Base-by-base conservation (phyloP, 2,888 invertebrate species). In the Temnothorax ravouxi region DNA sequence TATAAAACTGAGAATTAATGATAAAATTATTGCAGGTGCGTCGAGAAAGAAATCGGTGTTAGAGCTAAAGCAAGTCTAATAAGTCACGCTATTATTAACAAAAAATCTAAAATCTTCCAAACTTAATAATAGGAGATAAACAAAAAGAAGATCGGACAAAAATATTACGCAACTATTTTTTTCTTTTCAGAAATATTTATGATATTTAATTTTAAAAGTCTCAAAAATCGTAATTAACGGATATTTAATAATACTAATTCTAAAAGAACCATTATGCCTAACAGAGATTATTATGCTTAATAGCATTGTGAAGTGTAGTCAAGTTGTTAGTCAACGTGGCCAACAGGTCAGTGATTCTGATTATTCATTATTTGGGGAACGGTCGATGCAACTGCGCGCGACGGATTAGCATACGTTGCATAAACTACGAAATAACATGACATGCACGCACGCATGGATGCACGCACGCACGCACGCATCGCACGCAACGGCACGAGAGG, bases 371-470 rank as follows among this genome's bases (percentile, higher is more conserved):
- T 91, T 91, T 90, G 52, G 87, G 83, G 72, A 89, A 89, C 75
- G 84, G 86, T 79, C 88, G 86, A 82, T 69, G 85, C 84, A 84
- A 56, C 84, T 76, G 52, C 84, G 80, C 62, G 69, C 62, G 67
- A 74, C 67, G 82, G 79, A 89, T 92, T 92, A 91, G 86, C 92
- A 91, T 90, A 92, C 88, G 91, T 91, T 91, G 93, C 93, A 92
- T 93, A 91, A 91, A 91, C 88, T 88, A 90, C 88, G 89, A 90
- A 91, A 91, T 92, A 91, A 92, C 91, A 90, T 88, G 91, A 85
- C 86, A 84, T 64, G 69, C 62, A 85, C 47, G 81, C 72, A 52
- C 34, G 67, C 67, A 61, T 66, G 9, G 8, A 52, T n/a, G 81
- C 64, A 75, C 59, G 59, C 54, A 83, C 76, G 44, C 54, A 64